Conservation (phyloP, 1,140 invertebrate species). For the Sinonovacula constricta region DNA sequence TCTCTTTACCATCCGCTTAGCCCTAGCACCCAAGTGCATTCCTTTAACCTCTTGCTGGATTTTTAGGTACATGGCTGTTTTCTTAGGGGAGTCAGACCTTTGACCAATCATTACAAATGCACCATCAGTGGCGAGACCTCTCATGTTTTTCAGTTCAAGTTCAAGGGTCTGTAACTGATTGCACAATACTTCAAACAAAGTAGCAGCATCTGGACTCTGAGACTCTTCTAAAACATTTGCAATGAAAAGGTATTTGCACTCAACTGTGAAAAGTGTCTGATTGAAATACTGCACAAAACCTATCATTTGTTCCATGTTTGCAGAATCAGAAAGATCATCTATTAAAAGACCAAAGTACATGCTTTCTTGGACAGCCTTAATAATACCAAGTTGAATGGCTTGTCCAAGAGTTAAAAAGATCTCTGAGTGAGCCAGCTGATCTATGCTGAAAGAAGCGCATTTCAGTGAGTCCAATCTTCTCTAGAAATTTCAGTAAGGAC, state of each 20-base stretch:
- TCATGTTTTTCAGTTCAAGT: background rate
- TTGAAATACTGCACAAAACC: too few relatives aligned
- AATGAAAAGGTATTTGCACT: background rate
- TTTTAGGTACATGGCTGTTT: slow-evolving; percentile 14
- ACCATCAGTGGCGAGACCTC: background rate
- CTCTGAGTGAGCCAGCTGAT: slow-evolving; percentile 2
- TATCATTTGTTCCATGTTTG: background rate
- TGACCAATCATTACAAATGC: slow-evolving; percentile 4
- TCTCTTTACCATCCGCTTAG: background rate
- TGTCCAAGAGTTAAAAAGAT: slow-evolving; percentile 7
- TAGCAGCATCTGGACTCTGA: background rate
- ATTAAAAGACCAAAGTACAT: slow-evolving; percentile 2
- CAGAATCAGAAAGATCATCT: background rate
- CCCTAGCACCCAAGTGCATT: background rate
- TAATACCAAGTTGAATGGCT: background rate
- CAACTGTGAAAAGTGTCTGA: background rate
- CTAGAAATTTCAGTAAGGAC: background rate
- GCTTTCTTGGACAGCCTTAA: background rate
- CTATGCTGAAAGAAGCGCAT: background rate
- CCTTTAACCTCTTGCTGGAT: background rate
- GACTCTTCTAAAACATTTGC: background rate
- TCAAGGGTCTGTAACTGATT: background rate
- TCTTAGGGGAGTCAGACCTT: slow-evolving; percentile 1
- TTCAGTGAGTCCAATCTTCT: slow-evolving; percentile 1
- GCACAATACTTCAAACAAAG: background rate